A percentile compares a stretch with the other conserved stretches of the same genome.
Conservation (phyloP, 2,888 invertebrate genomes). For the Apeira syringaria region DNA sequence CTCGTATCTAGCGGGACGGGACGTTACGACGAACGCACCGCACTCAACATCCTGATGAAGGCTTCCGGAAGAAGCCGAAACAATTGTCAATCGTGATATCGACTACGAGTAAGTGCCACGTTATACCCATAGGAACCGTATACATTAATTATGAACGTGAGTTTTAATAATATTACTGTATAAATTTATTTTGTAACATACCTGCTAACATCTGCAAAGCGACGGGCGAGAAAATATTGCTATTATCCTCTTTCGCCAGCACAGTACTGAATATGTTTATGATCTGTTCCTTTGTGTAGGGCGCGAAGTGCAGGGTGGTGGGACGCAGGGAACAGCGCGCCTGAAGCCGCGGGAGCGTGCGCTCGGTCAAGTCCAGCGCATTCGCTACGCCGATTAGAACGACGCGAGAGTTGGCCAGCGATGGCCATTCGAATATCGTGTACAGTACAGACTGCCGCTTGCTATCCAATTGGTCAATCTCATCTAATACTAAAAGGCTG, state of each 20-base stretch:
- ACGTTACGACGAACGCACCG: too few relatives aligned
- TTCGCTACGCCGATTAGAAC: conserved; percentile 97
- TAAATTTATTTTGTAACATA: conserved; percentile 23
- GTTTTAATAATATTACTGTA: too few relatives aligned
- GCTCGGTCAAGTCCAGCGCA: conserved; percentile 96
- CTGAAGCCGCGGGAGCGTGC: conserved; percentile 93
- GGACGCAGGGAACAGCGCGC: conserved; percentile 89
- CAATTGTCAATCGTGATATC: too few relatives aligned
- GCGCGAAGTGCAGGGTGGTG: conserved; percentile 93
- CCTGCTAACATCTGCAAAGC: conserved; percentile 96
- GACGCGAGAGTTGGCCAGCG: conserved; percentile 86
- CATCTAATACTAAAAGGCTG: conserved; percentile 94
- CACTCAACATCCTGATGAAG: too few relatives aligned
- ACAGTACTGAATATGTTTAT: conserved; percentile 92
- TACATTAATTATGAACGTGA: too few relatives aligned
- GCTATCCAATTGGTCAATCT: conserved; percentile 96
- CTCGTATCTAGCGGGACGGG: too few relatives aligned
- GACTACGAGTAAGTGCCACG: too few relatives aligned
- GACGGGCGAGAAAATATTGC: conserved; percentile 89
- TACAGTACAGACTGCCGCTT: conserved; percentile 94
- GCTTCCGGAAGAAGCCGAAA: too few relatives aligned
- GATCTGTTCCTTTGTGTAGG: conserved; percentile 96
- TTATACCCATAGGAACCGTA: too few relatives aligned
- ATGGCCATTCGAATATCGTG: conserved; percentile 97
- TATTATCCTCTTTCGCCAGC: conserved; percentile 87